Base-by-base conservation (phyloP, 2,797 vertebrate genomes). In the Leucoraja ocellata region DNA sequence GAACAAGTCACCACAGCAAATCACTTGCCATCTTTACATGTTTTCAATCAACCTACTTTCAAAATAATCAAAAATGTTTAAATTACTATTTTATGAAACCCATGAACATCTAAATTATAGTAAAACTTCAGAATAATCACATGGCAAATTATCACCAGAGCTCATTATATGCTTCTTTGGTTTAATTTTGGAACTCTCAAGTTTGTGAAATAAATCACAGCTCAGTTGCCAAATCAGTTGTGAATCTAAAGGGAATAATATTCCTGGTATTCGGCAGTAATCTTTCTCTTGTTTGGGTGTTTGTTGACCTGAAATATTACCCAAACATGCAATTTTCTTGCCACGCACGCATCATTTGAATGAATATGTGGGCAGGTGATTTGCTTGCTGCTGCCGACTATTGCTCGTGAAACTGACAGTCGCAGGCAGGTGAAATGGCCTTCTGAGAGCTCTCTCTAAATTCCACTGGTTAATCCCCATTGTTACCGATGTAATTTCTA, bases 51-150 rank as follows among this genome's bases (percentile, higher is more conserved):
- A 10, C 32, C 18, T 63, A 88, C 8, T 68, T 68, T 88, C 14
- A 88, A 88, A 88, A 88, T 88, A 68, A 68, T 88, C 84, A 88
- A 88, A 78, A 36, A 88, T 68, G 21, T 9, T 63, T 88, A 88
- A 88, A 18, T 32, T 65, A 65, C 63, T 10, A 36, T 25, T 84
- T 25, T 13, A 86, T 86, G 83, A 86, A n/a, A 18, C 25, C 28
- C 7, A 28, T 61, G 83, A 86, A 65, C 58, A 32, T 1, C 16
- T 11, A 88, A 88, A 88, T 88, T 32, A 88, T 32, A 0, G 36
- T n/a, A 88, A 36, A 88, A 68, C 16, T 65, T 88, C 9, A 68
- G n/a, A 88, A 88, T 88, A 88, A 88, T 88, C 63, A 32, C 58
- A 68, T 88, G 32, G n/a, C 18, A 68, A 88, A 88, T 88, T 6